Evolutionary conservation across 2,113 vertebrate species (phyloP).

Genomic region (Perca fluviatilis): DNA sequence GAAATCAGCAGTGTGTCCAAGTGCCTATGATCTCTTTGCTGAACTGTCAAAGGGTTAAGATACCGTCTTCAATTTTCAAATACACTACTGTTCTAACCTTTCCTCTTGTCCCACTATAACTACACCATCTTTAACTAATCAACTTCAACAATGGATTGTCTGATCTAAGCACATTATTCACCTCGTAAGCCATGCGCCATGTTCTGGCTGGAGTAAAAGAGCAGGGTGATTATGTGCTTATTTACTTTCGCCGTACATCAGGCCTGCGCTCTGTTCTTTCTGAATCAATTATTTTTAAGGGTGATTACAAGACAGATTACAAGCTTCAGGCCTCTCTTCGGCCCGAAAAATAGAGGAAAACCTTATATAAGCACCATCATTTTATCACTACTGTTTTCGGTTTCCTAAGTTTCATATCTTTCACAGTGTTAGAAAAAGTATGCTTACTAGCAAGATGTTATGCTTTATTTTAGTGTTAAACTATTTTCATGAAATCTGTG

Average conservation of each 20-base stretch:
- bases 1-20: background rate
- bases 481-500: too few relatives aligned
- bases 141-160: constrained; percentile 6
- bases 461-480: too few relatives aligned
- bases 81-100: background rate
- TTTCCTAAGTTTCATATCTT: background rate
- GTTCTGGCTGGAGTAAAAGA: constrained; percentile 30
- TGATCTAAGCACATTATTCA: constrained; percentile 38
- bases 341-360: background rate
- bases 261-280: background rate
- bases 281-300: constrained; percentile 2
- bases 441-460: too few relatives aligned
- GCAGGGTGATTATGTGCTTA: constrained; percentile 45
- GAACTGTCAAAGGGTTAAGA: background rate
- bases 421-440: too few relatives aligned
- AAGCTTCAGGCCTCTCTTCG: background rate
- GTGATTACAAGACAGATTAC: constrained; percentile 19
- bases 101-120: background rate
- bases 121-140: constrained; percentile 7
- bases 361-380: background rate
- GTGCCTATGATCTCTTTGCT: background rate
- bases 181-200: constrained; percentile 22
- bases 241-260: constrained; percentile 37
- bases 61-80: background rate
- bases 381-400: background rate